A percentile compares a stretch with the other conserved stretches of the same genome.
Evolutionary conservation across 2,888 invertebrate species (phyloP).

Genomic region (Hyposoter didymator): DNA sequence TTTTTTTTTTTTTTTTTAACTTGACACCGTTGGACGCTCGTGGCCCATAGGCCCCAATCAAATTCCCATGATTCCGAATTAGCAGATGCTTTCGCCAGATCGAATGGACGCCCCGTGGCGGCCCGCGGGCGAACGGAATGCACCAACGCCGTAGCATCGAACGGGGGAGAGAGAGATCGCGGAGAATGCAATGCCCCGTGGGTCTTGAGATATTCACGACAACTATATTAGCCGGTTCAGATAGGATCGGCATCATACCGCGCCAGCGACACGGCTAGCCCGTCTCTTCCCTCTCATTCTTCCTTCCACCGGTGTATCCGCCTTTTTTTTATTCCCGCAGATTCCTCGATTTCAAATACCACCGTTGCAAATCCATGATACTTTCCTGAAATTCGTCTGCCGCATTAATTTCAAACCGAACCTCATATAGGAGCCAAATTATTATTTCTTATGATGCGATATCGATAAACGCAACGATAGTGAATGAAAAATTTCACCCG

Average conservation of each 20-base stretch:
- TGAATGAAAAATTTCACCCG: too few species aligned
- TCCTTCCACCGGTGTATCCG: neutral
- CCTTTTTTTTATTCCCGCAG: conserved; percentile 33
- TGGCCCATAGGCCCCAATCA: conserved; percentile 77
- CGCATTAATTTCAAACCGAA: neutral
- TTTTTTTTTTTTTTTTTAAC: neutral
- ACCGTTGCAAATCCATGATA: neutral
- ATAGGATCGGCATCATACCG: conserved; percentile 84
- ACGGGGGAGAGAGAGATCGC: conserved; percentile 73
- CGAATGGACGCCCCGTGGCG: conserved; percentile 83
- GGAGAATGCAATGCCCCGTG: conserved; percentile 79
- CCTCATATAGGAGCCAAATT: neutral
- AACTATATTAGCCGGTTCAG: conserved; percentile 84
- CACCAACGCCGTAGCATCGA: conserved; percentile 34
- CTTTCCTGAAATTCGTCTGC: neutral
- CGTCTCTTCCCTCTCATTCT: conserved; percentile 65
- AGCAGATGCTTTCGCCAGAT: conserved; percentile 84
- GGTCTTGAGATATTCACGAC: conserved; percentile 83
- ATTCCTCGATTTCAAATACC: conserved; percentile 41
- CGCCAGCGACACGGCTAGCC: conserved; percentile 78
- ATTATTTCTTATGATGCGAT: neutral
- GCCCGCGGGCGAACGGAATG: conserved; percentile 69
- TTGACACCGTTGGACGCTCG: conserved; percentile 36
- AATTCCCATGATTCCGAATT: conserved; percentile 84
- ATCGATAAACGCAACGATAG: too few species aligned